Base-by-base conservation (phyloP, 1,140 invertebrate genomes). In the Adoxophyes honmai region DNA sequence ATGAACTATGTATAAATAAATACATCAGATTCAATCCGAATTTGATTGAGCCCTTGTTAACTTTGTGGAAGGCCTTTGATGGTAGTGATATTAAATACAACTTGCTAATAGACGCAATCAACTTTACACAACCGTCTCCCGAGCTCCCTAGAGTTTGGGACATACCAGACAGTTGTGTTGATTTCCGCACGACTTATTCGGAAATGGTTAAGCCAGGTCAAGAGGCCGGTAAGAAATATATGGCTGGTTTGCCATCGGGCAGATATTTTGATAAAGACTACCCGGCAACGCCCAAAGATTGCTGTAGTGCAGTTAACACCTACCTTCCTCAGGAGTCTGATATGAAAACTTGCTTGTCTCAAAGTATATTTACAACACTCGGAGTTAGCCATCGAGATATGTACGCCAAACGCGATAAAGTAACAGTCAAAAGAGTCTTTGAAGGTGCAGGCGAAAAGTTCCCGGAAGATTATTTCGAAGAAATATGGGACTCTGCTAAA, bases 341-440 rank as follows among this genome's bases (percentile, higher is more conserved):
- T 64, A 66, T 77, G 55, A 86, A 73, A 63, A 61, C 78, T 9
- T 81, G 78, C 64, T 15, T 88, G 5, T 57, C 39, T 35, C 83
- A 83, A 11, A 84, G 79, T 59, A 62, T 86, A 18, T 64, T 88
- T 35, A 87, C 82, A 4, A 59, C 78, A 28, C 59, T 76, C 10
- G 69, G 81, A 59, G 81, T 88, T 5, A 78, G 62, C 60, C 86
- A 86, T 52, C 72, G 82, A 55, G 79, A 86, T 57, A 80, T 88
- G 81, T 88, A 75, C 60, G 70, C 68, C n/a, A 78, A 78, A 57
- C 71, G 82, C 37, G 73, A 78, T 9, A 73, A 74, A 18, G 8
- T 68, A 8, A 52, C 63, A 4, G 59, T 88, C 0, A 76, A 59
- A 59, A 69, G 62, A 63, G 81, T 86, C 51, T 88, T 88, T 62